Evolutionary conservation across 2,888 invertebrate species (phyloP).

Genomic region (Ormyrus rosae): DNA sequence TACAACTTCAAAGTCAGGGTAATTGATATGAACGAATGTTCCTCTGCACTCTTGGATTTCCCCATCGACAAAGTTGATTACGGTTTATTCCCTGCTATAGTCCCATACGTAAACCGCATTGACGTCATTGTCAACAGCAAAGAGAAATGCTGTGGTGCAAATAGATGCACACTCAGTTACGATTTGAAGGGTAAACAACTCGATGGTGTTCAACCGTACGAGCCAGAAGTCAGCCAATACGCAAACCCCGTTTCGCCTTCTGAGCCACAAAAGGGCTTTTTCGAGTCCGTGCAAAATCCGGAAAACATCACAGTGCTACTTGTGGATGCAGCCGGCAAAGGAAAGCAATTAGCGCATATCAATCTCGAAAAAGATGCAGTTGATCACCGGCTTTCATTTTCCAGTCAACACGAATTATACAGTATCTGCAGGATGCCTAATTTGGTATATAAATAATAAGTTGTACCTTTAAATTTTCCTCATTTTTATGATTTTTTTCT

Average conservation of each 20-base stretch:
- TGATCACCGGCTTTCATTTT: slow-evolving; percentile 7
- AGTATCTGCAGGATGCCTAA: slow-evolving; percentile 23
- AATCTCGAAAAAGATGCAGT: neutral
- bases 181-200: slow-evolving; percentile 39
- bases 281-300: neutral
- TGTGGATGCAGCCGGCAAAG: slow-evolving; percentile 16
- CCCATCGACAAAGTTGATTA: slow-evolving; percentile 28
- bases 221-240: slow-evolving; percentile 6
- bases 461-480: neutral
- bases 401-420: slow-evolving; percentile 20
- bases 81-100: slow-evolving; percentile 22
- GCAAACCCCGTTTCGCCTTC: slow-evolving; percentile 23
- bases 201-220: slow-evolving; percentile 13
- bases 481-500: neutral
- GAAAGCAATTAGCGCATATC: neutral
- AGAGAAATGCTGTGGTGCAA: neutral
- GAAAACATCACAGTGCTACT: slow-evolving; percentile 11
- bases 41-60: neutral
- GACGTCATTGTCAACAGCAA: slow-evolving; percentile 38
- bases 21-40: slow-evolving; percentile 24
- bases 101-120: slow-evolving; percentile 16
- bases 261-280: slow-evolving; percentile 33
- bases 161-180: slow-evolving; percentile 30
- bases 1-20: slow-evolving; percentile 22
- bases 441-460: neutral